phyloP scores from a whole-genome alignment of 1,140 invertebrate genomes.

The Penaeus chinensis region DNA sequence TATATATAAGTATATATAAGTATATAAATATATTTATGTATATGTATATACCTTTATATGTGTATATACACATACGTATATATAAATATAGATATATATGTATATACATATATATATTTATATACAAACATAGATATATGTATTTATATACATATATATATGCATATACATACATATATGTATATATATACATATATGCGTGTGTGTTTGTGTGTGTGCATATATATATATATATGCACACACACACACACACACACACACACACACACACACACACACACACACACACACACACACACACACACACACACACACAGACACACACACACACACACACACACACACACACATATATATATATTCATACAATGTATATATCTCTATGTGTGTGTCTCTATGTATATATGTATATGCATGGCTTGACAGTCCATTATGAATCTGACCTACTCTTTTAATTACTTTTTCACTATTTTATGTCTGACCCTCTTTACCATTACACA shows the following conservation, averaged over 20 bases:
- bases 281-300: neutral
- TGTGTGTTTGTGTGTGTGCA: too few species aligned
- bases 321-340: neutral
- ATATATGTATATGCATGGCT: neutral
- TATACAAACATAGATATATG: neutral
- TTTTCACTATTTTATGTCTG: too few species aligned
- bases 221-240: neutral
- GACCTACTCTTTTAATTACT: too few species aligned
- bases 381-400: neutral
- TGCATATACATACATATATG: neutral
- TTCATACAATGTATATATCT: neutral
- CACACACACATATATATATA: neutral
- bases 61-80: neutral
- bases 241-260: neutral
- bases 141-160: neutral
- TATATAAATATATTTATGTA: neutral
- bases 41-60: neutral
- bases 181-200: neutral
- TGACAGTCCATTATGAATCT: neutral
- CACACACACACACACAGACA: neutral
- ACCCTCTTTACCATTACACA: too few species aligned
- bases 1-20: too few species aligned
- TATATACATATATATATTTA: conserved; percentile 13
- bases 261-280: neutral
- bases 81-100: neutral